A percentile compares a stretch with the other conserved stretches of the same genome.
Evolutionary conservation across 2,113 vertebrate genomes (phyloP).

Genomic region (Peucedramus taeniatus): DNA sequence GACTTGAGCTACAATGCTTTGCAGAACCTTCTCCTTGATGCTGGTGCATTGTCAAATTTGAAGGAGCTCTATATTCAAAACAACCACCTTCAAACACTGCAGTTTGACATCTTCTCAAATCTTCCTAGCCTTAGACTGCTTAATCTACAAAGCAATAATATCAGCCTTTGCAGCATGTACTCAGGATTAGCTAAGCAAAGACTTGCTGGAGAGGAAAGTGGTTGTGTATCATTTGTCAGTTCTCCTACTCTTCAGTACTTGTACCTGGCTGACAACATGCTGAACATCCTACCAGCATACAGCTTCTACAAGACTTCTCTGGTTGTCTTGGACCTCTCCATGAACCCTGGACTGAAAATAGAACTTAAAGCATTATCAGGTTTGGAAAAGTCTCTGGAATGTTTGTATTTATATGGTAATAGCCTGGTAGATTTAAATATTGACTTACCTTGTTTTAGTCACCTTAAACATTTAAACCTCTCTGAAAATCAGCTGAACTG

Average conservation of each 20-base stretch:
- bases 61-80: conserved; percentile 79
- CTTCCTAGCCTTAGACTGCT: conserved; percentile 78
- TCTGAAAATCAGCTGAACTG: conserved; percentile 84
- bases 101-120: conserved; percentile 73
- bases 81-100: conserved; percentile 74
- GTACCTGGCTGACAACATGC: conserved; percentile 79
- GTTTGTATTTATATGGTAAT: conserved; percentile 81
- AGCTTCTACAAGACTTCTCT: conserved; percentile 80
- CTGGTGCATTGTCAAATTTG: conserved; percentile 58
- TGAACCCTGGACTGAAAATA: conserved; percentile 81
- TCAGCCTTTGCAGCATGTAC: conserved; percentile 69
- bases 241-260: conserved; percentile 73
- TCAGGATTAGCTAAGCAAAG: conserved; percentile 34
- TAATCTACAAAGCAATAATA: conserved; percentile 80
- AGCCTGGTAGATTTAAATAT: conserved; percentile 74
- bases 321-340: conserved; percentile 82
- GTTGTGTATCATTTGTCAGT: conserved; percentile 77
- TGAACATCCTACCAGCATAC: conserved; percentile 69
- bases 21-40: conserved; percentile 70
- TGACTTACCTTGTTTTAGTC: conserved; percentile 79
- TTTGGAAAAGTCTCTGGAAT: conserved; percentile 82
- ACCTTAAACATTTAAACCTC: conserved; percentile 83
- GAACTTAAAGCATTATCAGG: conserved; percentile 75
- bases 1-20: conserved; percentile 86
- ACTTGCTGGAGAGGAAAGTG: background rate